Evolutionary conservation across 2,888 invertebrate species (phyloP).

Genomic region (Drosophila siamana): DNA sequence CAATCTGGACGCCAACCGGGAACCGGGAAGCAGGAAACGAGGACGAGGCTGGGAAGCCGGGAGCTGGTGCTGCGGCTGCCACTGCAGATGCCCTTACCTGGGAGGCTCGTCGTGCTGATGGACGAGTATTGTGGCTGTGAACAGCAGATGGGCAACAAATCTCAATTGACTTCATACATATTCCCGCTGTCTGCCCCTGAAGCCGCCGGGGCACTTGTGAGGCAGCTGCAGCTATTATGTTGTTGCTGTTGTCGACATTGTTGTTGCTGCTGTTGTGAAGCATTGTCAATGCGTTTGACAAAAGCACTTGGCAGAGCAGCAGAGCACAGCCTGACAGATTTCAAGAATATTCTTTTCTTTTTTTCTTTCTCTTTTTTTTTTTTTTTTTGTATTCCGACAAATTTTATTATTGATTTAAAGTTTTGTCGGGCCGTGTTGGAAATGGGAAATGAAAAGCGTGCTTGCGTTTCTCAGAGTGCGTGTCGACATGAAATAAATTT

Average conservation of each 20-base stretch:
- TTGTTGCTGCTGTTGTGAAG: conserved; percentile 54
- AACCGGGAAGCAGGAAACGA: too few relatives aligned
- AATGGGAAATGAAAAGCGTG: conserved; percentile 52
- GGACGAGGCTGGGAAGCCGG: too few relatives aligned
- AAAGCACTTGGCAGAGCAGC: conserved; percentile 70
- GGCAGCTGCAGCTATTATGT: conserved; percentile 45
- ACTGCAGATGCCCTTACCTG: conserved; percentile 57
- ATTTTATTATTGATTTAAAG: conserved; percentile 74
- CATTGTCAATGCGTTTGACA: conserved; percentile 76
- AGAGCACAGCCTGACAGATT: conserved; percentile 55
- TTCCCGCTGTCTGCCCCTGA: conserved; percentile 3
- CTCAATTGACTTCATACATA: conserved; percentile 61
- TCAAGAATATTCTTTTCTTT: conserved; percentile 51
- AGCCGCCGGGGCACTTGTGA: conserved; percentile 37
- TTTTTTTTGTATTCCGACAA: conserved; percentile 9
- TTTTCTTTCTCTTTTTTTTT: conserved; percentile 1
- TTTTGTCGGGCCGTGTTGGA: conserved; percentile 51
- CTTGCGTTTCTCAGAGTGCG: conserved; percentile 51
- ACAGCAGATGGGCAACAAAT: conserved; percentile 50
- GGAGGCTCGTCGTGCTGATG: conserved; percentile 33
- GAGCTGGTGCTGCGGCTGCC: conserved; percentile 15
- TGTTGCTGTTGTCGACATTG: conserved; percentile 25
- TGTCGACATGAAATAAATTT: conserved; percentile 68
- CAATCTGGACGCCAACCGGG: conserved; percentile 28
- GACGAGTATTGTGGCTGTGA: conserved; percentile 47